Evolutionary conservation across 2,113 vertebrate species (phyloP).

Genomic region (Astur gentilis): DNA sequence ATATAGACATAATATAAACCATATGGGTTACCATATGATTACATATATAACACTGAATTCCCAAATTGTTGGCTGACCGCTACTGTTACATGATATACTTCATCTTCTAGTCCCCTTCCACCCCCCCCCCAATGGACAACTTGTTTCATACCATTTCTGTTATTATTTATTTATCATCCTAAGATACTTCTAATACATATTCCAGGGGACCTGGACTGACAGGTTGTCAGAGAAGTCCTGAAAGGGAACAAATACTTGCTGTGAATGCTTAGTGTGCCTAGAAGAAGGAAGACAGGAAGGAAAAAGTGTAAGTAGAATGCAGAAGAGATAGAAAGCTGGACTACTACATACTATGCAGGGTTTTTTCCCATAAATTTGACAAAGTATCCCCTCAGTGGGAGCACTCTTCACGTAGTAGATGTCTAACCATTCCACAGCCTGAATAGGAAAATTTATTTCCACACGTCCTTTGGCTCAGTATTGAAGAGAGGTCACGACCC

Average conservation of each 20-base stretch:
- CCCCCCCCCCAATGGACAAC: neutral
- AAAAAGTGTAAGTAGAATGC: neutral
- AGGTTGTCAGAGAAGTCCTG: neutral
- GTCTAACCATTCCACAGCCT: neutral
- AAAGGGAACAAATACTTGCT: neutral
- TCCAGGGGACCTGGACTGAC: neutral
- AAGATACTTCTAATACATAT: neutral
- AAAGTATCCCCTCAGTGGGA: rapidly evolving
- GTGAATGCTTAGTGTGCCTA: neutral
- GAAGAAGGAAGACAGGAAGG: neutral
- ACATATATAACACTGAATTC: neutral
- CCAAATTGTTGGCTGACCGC: neutral
- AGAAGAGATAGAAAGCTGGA: neutral
- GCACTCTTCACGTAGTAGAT: neutral
- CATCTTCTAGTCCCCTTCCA: neutral
- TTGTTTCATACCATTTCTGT: neutral
- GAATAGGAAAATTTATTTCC: neutral
- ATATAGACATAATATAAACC: neutral
- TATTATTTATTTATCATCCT: neutral
- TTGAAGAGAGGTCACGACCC: neutral
- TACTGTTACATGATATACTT: neutral
- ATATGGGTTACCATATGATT: neutral
- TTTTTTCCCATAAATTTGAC: neutral
- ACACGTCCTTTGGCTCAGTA: neutral
- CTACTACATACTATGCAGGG: neutral